Conservation (phyloP, 53 echinoderm and acorn worm species). For the Echinarachnius parma region DNA sequence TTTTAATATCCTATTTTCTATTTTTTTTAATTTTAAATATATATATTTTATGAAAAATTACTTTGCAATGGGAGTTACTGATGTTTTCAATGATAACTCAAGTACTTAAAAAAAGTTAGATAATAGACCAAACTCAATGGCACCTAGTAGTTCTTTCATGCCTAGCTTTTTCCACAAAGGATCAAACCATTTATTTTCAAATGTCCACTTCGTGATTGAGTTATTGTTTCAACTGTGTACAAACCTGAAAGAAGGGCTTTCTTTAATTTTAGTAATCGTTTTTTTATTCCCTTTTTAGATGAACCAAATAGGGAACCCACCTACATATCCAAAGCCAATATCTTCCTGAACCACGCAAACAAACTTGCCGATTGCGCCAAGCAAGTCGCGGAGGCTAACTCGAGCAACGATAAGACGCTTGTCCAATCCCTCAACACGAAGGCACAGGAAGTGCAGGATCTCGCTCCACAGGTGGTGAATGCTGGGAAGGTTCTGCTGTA, state of each 20-base stretch:
- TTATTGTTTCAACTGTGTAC: neutral
- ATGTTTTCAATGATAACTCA: too few relatives aligned
- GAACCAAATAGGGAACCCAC: slow-evolving; percentile 70
- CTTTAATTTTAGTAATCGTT: neutral
- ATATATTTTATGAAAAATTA: too few relatives aligned
- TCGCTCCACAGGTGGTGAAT: slow-evolving; percentile 81
- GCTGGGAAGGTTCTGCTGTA: slow-evolving; percentile 79
- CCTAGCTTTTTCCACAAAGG: too few relatives aligned
- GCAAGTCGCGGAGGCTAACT: slow-evolving; percentile 58
- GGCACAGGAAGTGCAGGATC: slow-evolving; percentile 76
- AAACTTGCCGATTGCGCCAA: slow-evolving; percentile 75
- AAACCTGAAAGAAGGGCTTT: neutral
- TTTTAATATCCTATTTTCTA: too few relatives aligned
- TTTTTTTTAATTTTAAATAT: too few relatives aligned
- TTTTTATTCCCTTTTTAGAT: slow-evolving; percentile 47
- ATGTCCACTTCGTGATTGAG: too few relatives aligned
- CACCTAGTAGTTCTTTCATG: too few relatives aligned
- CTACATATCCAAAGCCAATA: slow-evolving; percentile 67
- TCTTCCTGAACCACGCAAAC: slow-evolving; percentile 72
- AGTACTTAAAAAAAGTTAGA: too few relatives aligned
- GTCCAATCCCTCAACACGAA: slow-evolving; percentile 62
- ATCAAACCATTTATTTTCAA: too few relatives aligned
- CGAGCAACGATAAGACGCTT: slow-evolving; percentile 57
- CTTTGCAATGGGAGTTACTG: too few relatives aligned
- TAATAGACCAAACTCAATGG: too few relatives aligned